Percentiles rank a stretch among this genome's conserved stretches.
phyloP scores from a whole-genome alignment of 2,888 invertebrate species.

The Cantharis flavilabris region DNA sequence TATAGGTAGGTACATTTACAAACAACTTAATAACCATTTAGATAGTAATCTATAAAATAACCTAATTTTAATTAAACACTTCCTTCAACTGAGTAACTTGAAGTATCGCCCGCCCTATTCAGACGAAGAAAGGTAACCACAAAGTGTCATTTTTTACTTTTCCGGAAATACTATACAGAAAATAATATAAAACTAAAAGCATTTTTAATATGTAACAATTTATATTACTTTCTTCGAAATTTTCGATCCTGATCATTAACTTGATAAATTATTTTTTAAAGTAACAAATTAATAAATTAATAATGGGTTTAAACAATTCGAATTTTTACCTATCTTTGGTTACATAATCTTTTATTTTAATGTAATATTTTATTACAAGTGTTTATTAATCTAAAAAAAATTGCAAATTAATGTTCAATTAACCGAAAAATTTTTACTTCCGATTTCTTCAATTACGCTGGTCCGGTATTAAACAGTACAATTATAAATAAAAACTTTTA shows the following conservation, averaged over 20 bases:
- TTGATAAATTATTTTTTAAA: background rate
- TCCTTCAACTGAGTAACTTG: slow-evolving; percentile 3
- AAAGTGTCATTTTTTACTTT: slow-evolving; percentile 7
- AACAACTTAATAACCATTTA: background rate
- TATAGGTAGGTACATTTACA: background rate
- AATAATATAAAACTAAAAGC: slow-evolving; percentile 4
- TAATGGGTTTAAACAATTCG: background rate
- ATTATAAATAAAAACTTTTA: background rate
- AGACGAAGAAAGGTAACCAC: slow-evolving; percentile 14
- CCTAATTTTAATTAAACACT: slow-evolving; percentile 12
- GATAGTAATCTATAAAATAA: background rate
- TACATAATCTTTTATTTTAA: background rate
- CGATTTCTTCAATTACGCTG: background rate
- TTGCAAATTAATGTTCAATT: background rate
- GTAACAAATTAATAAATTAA: background rate
- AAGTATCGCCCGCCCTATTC: slow-evolving; percentile 10
- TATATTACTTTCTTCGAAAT: background rate
- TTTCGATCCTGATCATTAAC: background rate
- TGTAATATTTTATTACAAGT: background rate
- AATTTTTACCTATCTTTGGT: background rate
- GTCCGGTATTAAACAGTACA: background rate
- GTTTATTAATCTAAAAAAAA: background rate
- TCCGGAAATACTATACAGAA: slow-evolving; percentile 10
- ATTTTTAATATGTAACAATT: background rate
- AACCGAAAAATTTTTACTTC: background rate